Evolutionary conservation across 1,140 invertebrate genomes (phyloP).

Genomic region (Ostrea denselamellosa): DNA sequence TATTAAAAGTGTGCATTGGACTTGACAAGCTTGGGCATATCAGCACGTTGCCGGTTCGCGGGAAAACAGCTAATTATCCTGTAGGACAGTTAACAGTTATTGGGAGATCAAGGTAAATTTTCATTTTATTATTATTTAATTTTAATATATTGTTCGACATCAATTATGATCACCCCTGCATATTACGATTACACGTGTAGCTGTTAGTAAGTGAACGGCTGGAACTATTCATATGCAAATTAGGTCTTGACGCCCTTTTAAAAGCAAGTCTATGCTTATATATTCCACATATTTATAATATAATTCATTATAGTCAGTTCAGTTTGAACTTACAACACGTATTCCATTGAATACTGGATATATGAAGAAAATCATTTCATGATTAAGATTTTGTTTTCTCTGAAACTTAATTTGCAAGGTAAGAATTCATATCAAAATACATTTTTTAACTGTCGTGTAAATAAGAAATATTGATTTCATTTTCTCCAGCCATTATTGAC

Average conservation of each 20-base stretch:
- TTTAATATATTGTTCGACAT: conserved; percentile 34
- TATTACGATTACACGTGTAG: conserved; percentile 17
- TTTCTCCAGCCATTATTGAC: not conserved
- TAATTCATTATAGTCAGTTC: not conserved
- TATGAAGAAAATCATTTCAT: not conserved
- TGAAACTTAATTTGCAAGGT: not conserved
- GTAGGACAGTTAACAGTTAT: conserved; percentile 6
- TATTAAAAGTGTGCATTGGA: conserved; percentile 1
- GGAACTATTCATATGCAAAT: conserved; percentile 28
- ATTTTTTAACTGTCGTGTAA: not conserved
- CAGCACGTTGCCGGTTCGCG: not conserved
- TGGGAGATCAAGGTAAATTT: conserved; percentile 18
- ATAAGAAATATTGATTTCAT: not conserved
- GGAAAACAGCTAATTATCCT: conserved; percentile 30
- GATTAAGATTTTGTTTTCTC: not conserved
- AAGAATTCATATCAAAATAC: not conserved
- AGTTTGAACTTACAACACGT: not conserved
- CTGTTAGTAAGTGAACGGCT: not conserved
- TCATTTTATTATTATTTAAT: not conserved
- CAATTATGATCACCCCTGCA: not conserved
- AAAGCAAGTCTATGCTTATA: conserved; percentile 38
- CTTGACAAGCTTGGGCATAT: conserved; percentile 14
- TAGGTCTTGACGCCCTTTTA: conserved; percentile 34
- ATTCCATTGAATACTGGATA: not conserved
- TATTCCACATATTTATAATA: not conserved